Evolutionary conservation across 1,140 invertebrate species (phyloP).

Genomic region (Sipha flava): DNA sequence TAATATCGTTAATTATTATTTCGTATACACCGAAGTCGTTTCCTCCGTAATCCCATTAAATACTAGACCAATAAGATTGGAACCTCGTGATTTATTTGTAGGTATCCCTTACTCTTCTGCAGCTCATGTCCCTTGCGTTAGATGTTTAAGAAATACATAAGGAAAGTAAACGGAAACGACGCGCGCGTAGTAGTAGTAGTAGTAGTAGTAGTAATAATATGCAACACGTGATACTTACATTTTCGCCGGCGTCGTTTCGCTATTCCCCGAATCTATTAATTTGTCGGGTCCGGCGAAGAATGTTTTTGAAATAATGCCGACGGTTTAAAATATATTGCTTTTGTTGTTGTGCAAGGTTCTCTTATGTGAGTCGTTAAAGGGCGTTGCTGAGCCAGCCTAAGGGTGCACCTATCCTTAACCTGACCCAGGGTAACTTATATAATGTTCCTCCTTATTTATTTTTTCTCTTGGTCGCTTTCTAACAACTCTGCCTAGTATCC

Average conservation of each 20-base stretch:
- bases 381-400: background rate
- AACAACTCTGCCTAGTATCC: background rate
- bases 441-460: background rate
- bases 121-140: too few species aligned
- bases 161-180: too few species aligned
- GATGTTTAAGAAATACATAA: too few species aligned
- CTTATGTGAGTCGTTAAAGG: background rate
- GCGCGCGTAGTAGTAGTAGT: background rate
- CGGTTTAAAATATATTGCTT: slow-evolving; percentile 14
- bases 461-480: background rate
- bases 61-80: too few species aligned
- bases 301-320: slow-evolving; percentile 28
- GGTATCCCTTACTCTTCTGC: too few species aligned
- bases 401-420: background rate
- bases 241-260: background rate
- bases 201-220: background rate
- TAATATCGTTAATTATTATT: background rate
- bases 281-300: background rate
- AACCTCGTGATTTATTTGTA: too few species aligned
- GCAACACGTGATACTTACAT: background rate
- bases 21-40: too few species aligned
- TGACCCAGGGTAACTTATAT: background rate
- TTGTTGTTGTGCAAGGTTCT: background rate
- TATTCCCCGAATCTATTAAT: slow-evolving; percentile 25
- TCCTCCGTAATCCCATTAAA: too few species aligned